phyloP scores from a whole-genome alignment of 2,888 invertebrate genomes.

The Brenthis daphne region DNA sequence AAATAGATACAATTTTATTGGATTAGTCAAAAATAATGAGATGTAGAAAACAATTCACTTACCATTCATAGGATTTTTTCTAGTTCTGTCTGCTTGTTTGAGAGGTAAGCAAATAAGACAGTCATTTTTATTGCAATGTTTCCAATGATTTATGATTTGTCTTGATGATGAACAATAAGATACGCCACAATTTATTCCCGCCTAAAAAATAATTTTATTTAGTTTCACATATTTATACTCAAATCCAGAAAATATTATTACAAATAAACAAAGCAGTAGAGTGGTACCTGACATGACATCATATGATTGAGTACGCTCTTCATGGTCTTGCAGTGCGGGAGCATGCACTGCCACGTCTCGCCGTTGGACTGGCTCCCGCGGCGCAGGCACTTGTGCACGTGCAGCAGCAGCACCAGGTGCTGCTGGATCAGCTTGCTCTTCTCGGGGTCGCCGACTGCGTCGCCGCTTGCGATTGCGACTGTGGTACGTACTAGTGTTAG shows the following conservation, averaged over 20 bases:
- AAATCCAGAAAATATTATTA: no score
- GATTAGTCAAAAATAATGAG: slow-evolving; percentile 1
- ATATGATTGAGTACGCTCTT: slow-evolving; percentile 98
- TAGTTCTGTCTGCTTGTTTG: slow-evolving; percentile 93
- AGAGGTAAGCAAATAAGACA: slow-evolving; percentile 99
- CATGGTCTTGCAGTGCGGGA: slow-evolving; percentile 99
- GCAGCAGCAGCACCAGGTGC: slow-evolving; percentile 96
- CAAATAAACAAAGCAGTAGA: background rate
- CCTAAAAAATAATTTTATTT: slow-evolving; percentile 69
- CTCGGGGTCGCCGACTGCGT: slow-evolving; percentile 90
- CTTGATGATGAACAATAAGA: slow-evolving; percentile 99
- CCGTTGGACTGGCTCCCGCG: slow-evolving; percentile 94
- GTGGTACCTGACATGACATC: slow-evolving; percentile 92
- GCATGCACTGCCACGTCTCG: slow-evolving; percentile 91
- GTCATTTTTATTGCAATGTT: slow-evolving; percentile 96
- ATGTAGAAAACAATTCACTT: slow-evolving; percentile 40
- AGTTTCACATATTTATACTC: background rate
- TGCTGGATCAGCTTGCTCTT: slow-evolving; percentile 99
- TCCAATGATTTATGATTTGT: slow-evolving; percentile 99
- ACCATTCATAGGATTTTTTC: slow-evolving; percentile 77
- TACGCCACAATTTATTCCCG: slow-evolving; percentile 94
- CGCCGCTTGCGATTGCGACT: slow-evolving; percentile 75
- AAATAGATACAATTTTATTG: slow-evolving; percentile 7
- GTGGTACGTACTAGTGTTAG: slow-evolving; percentile 38
- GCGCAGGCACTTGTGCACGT: slow-evolving; percentile 99